These are phyloP conservation scores for Chymomyza procnemis DNA, from an alignment of 2,888 invertebrate species.

Conservation along the genomic window DNA sequence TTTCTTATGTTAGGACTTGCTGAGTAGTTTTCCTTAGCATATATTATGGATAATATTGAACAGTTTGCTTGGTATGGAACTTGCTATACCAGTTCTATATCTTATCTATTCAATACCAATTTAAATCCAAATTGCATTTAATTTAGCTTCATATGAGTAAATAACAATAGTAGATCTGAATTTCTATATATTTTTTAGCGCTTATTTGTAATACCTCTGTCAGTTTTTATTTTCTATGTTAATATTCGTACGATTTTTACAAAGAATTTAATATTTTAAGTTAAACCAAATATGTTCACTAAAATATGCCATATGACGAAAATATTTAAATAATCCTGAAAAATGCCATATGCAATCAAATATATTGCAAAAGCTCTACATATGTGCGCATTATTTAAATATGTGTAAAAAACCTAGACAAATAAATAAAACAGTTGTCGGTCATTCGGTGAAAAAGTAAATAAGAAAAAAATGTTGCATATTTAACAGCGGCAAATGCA, in stretches of 20 bases:
- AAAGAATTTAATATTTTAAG: not conserved
- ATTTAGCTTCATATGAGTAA: too few species aligned
- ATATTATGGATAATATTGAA: too few species aligned
- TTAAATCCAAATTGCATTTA: too few species aligned
- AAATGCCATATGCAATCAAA: not conserved
- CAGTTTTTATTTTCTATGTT: too few species aligned
- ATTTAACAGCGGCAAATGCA: conserved; percentile 3
- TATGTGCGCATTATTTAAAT: not conserved
- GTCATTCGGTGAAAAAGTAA: not conserved
- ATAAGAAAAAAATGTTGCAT: not conserved
- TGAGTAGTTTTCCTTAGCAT: too few species aligned
- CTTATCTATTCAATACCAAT: too few species aligned
- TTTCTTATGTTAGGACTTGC: too few species aligned
- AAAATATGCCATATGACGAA: not conserved
- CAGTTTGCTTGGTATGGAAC: too few species aligned
- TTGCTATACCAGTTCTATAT: too few species aligned
- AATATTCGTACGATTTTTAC: not conserved
- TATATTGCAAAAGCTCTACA: not conserved
- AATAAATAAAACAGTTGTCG: not conserved
- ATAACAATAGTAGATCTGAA: too few species aligned
- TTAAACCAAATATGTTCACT: not conserved
- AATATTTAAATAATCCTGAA: not conserved
- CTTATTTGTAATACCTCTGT: too few species aligned
- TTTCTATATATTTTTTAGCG: too few species aligned
- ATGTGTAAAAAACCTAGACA: not conserved